Base-by-base conservation (phyloP, 2,113 vertebrate species). In the Serinus canaria region DNA sequence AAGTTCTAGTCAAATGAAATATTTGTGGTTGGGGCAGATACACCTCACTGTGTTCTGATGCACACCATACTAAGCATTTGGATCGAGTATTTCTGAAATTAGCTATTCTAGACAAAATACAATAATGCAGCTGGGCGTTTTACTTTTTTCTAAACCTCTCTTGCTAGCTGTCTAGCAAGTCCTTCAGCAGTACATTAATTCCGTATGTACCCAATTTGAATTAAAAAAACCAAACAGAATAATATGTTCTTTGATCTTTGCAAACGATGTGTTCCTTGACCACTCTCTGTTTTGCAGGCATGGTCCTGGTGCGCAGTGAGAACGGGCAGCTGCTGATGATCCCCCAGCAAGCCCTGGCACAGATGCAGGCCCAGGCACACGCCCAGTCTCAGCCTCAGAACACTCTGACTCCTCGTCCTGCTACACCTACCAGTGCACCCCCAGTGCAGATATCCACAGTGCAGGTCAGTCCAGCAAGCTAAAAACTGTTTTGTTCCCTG, bases 281-380 rank as follows among this genome's bases (percentile, higher is more conserved):
- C 58, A 0, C 5, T 91, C 72, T 68, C 46, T 94, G 49, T 92
- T 53, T 92, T 72, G 35, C 96, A 99, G 99, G 99, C 91, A 99
- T 99, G 99, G 98, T 99, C 83, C 95, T 99, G 46, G 98, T 99
- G 58, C 98, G 99, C 41, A 99, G 99, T 15, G 99, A 99, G 95
- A 99, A 98, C 2, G 99, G 99, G 88, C 99, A 99, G 97, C 92
- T 99, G 96, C 89, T 99, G 89, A 98, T 99, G 99, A 99, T 99
- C 89, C 99, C 98, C 70, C 99, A 99, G 96, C 99, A 99, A 94
- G 98, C 98, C 58, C 92, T 99, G 98, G 99, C 99, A 9, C 99
- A 99, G 97, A 99, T 99, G 98, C 99, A 99, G 97, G 98, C 99
- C 22, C 99, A 99, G 98, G 98, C 99, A 17, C 99, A 99, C 10